phyloP scores from a whole-genome alignment of 2,888 invertebrate genomes.

The Unio delphinus region DNA sequence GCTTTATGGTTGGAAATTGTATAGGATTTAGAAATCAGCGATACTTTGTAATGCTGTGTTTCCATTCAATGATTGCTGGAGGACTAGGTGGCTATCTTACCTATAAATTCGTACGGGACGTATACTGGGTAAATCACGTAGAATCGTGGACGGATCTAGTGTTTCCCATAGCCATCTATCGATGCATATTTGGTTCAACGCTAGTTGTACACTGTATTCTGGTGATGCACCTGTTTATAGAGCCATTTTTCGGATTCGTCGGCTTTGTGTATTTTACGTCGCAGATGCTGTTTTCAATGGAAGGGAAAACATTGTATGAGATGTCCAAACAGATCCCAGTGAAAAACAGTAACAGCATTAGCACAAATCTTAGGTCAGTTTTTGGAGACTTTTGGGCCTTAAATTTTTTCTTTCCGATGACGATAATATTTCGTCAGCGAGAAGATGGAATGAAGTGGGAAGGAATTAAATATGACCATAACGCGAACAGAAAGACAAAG shows the following conservation, averaged over 20 bases:
- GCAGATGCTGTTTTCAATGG: constrained; percentile 25
- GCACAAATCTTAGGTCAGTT: constrained; percentile 47
- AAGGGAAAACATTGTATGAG: constrained; percentile 48
- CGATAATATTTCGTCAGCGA: constrained; percentile 47
- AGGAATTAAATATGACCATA: constrained; percentile 8
- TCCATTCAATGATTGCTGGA: constrained; percentile 35
- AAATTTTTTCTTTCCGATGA: constrained; percentile 57
- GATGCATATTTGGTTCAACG: constrained; percentile 24
- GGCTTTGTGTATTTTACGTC: constrained; percentile 36
- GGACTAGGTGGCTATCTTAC: constrained; percentile 30
- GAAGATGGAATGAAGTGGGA: constrained; percentile 49
- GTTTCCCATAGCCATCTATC: constrained; percentile 27
- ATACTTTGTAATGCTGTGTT: constrained; percentile 49
- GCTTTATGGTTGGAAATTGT: constrained; percentile 59
- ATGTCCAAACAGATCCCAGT: constrained; percentile 39
- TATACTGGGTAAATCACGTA: constrained; percentile 16
- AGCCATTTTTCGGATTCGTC: constrained; percentile 32
- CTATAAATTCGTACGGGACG: constrained; percentile 21
- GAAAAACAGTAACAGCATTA: constrained; percentile 27
- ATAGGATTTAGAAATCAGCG: constrained; percentile 57
- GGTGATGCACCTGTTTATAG: constrained; percentile 39
- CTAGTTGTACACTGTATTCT: constrained; percentile 19
- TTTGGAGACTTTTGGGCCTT: constrained; percentile 59
- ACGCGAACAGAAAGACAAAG: too few species aligned
- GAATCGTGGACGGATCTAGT: constrained; percentile 26